Percentiles rank a stretch among this genome's conserved stretches.
phyloP scores from a whole-genome alignment of 2,797 vertebrate genomes.

The Acanthis flammea region DNA sequence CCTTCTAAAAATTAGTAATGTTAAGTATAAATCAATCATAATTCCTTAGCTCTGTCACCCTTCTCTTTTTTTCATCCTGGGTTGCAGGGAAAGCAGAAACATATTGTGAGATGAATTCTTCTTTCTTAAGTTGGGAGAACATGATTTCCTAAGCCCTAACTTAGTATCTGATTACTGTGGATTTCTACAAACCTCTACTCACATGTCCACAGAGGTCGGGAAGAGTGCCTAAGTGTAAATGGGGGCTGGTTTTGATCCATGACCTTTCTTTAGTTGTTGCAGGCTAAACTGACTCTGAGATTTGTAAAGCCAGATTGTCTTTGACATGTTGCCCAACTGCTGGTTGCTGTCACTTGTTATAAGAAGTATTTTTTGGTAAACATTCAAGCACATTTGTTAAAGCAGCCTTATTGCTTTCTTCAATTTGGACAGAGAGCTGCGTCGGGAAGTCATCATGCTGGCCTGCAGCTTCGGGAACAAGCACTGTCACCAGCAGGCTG shows the following conservation, averaged over 20 bases:
- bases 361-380: neutral
- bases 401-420: neutral
- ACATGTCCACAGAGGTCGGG: neutral
- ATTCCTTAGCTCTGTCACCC: neutral
- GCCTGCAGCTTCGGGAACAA: slow-evolving; percentile 97
- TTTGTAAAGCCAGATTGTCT: neutral
- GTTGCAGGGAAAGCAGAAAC: neutral
- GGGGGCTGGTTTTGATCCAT: neutral
- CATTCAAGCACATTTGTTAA: neutral
- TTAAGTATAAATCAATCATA: neutral
- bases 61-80: slow-evolving; percentile 12
- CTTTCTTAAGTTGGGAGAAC: slow-evolving; percentile 6
- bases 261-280: neutral
- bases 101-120: neutral
- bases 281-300: neutral
- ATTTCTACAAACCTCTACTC: neutral
- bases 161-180: slow-evolving; percentile 3
- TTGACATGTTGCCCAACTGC: neutral
- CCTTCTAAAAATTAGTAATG: neutral
- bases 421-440: slow-evolving; percentile 83
- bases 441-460: slow-evolving; percentile 94
- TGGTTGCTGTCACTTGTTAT: neutral
- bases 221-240: neutral
- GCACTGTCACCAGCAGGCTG: slow-evolving; percentile 94
- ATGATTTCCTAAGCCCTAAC: neutral